These are phyloP conservation scores for Lasioglossum lativentre DNA, from an alignment of 2,888 invertebrate genomes.

Conservation along the genomic window DNA sequence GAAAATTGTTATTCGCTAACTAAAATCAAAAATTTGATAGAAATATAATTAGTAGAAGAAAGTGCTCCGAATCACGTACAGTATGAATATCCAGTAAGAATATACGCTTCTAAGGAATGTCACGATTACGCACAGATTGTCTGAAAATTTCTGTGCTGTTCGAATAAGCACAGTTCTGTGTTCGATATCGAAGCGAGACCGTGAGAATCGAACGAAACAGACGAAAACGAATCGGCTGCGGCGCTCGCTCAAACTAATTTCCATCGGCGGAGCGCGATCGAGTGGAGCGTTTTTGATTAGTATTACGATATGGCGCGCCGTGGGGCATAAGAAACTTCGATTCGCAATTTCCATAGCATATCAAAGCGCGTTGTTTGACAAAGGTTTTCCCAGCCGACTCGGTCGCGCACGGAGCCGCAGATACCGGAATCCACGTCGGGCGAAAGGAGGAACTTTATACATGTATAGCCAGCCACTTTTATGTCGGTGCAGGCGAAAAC, in stretches of 20 bases:
- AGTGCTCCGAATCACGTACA: too few species aligned
- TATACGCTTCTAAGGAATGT: too few species aligned
- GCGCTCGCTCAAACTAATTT: not conserved
- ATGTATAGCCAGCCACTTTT: slow-evolving; percentile 24
- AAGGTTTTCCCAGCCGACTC: not conserved
- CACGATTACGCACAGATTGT: not conserved
- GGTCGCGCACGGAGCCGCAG: not conserved
- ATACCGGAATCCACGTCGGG: not conserved
- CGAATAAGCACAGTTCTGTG: not conserved
- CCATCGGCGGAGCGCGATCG: not conserved
- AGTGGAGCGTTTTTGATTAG: not conserved
- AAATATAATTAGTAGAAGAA: not conserved
- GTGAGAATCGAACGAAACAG: not conserved
- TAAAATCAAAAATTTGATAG: not conserved
- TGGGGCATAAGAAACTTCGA: not conserved
- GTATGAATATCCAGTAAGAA: too few species aligned
- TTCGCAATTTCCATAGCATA: not conserved
- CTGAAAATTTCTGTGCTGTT: not conserved
- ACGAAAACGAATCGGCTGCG: not conserved
- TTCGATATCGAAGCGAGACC: too few species aligned
- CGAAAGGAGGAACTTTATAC: slow-evolving; percentile 48
- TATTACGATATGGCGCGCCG: not conserved
- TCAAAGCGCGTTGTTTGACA: slow-evolving; percentile 11
- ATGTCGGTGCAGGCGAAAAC: slow-evolving; percentile 46
- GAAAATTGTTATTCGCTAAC: not conserved